Conservation (phyloP, 2,797 vertebrate species). For the Coregonus ussuriensis region DNA sequence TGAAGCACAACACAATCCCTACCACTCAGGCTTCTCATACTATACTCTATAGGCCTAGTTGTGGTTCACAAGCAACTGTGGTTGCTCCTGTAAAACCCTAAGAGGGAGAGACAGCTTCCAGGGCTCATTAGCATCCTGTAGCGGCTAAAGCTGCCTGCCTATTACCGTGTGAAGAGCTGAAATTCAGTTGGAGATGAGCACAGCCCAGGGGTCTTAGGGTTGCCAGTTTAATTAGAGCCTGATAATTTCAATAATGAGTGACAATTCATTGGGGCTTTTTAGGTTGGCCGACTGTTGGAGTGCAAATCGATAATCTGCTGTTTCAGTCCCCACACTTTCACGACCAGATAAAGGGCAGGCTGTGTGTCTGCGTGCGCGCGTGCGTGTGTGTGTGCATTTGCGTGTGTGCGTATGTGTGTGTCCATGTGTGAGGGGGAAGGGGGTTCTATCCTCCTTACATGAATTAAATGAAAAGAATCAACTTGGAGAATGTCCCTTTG, state of each 20-base stretch:
- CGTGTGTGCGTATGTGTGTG: conserved; percentile 17
- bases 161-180: conserved; percentile 98
- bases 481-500: conserved; percentile 88
- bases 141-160: conserved; percentile 91
- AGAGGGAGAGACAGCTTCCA: conserved; percentile 83
- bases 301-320: conserved; percentile 99
- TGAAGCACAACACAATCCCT: conserved; percentile 56
- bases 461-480: conserved; percentile 97
- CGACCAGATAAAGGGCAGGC: conserved; percentile 73
- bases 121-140: conserved; percentile 96
- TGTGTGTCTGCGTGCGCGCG: not conserved
- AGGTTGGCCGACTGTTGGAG: conserved; percentile 99
- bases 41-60: conserved; percentile 46
- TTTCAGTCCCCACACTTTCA: conserved; percentile 83
- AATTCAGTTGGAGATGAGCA: conserved; percentile 98
- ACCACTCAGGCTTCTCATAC: not conserved
- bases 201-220: conserved; percentile 96
- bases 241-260: conserved; percentile 99
- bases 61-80: conserved; percentile 73
- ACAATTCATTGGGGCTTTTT: conserved; percentile 99
- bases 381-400: no score
- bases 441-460: conserved; percentile 66
- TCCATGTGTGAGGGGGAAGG: conserved; percentile 42
- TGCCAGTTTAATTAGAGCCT: conserved; percentile 99
- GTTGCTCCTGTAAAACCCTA: conserved; percentile 75